Percentiles rank a stretch among this genome's conserved stretches.
Evolutionary conservation across 2,797 vertebrate genomes (phyloP).

Genomic region (Sciaenops ocellatus): DNA sequence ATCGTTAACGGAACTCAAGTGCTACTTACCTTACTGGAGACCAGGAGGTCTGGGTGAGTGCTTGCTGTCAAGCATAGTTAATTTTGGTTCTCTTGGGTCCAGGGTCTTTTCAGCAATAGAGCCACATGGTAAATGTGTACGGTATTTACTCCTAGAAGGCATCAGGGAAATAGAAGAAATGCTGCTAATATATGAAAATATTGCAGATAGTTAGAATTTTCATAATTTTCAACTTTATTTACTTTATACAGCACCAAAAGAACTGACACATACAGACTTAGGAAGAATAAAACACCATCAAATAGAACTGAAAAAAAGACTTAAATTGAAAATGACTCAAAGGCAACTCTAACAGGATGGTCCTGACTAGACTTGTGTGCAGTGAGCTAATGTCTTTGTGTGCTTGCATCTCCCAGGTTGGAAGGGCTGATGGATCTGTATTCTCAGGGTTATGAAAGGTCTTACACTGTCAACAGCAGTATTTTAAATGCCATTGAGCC

Average conservation of each 20-base stretch:
- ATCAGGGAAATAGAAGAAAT: background rate
- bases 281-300: background rate
- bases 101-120: background rate
- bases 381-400: background rate
- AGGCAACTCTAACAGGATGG: background rate
- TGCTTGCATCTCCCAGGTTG: conserved; percentile 82
- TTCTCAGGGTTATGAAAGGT: conserved; percentile 97
- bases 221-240: too few relatives aligned
- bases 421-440: conserved; percentile 96
- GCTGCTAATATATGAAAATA: background rate
- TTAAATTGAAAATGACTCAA: background rate
- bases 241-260: background rate
- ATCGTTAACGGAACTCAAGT: conserved; percentile 96
- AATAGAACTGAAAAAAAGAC: background rate
- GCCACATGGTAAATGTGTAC: background rate
- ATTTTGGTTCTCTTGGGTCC: background rate
- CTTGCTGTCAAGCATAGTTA: background rate
- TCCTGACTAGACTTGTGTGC: background rate
- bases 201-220: too few relatives aligned
- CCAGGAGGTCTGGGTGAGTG: conserved; percentile 93
- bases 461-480: conserved; percentile 93
- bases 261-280: background rate
- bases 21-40: conserved; percentile 95
- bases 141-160: background rate
- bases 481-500: conserved; percentile 94